Evolutionary conservation across 1,140 invertebrate species (phyloP).

Genomic region (Drosophila erecta): DNA sequence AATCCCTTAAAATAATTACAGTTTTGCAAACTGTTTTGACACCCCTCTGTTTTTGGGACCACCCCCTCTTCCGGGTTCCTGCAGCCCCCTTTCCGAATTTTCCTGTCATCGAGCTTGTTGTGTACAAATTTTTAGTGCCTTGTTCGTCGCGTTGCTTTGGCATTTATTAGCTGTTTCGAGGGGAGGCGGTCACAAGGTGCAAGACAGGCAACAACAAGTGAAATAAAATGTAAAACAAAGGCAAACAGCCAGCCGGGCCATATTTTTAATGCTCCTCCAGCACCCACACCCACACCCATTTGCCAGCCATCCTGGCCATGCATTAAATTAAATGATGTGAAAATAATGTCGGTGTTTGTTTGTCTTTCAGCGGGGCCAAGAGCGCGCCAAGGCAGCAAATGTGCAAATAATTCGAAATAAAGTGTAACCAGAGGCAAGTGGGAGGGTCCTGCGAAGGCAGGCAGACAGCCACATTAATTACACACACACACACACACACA

Average conservation of each 20-base stretch:
- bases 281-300: too few relatives aligned
- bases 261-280: constrained; percentile 55
- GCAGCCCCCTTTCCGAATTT: constrained; percentile 1
- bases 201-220: constrained; percentile 60
- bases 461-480: constrained; percentile 71
- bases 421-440: constrained; percentile 66
- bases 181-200: background rate
- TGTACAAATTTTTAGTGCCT: constrained; percentile 74
- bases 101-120: constrained; percentile 45
- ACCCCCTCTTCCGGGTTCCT: background rate
- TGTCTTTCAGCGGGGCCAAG: constrained; percentile 7
- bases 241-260: constrained; percentile 68
- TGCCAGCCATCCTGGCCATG: constrained; percentile 40
- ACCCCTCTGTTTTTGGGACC: background rate
- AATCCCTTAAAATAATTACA: constrained; percentile 81
- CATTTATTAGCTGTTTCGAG: constrained; percentile 61
- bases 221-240: constrained; percentile 78
- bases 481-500: constrained; percentile 1
- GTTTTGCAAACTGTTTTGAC: constrained; percentile 59
- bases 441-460: constrained; percentile 30
- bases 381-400: constrained; percentile 59
- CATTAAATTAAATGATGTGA: constrained; percentile 80
- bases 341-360: constrained; percentile 70
- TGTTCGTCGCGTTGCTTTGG: constrained; percentile 61
- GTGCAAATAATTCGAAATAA: constrained; percentile 78